These are phyloP conservation scores for Charadrius vociferus DNA, from an alignment of 2,113 vertebrate genomes.

Conservation along the genomic window DNA sequence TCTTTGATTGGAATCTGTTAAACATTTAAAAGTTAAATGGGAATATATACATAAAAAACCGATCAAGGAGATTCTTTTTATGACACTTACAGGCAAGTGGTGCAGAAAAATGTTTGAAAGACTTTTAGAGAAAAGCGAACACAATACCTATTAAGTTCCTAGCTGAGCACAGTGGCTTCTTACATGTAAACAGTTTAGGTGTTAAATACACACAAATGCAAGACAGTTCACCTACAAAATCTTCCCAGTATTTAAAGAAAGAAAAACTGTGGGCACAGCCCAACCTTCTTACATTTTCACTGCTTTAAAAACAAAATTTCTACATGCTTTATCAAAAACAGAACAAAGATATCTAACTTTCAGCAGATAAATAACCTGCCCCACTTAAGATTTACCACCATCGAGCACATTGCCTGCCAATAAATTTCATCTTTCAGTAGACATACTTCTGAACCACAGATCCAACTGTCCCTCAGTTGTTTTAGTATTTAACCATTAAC, in stretches of 20 bases:
- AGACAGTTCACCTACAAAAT: neutral
- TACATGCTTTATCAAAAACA: neutral
- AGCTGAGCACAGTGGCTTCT: neutral
- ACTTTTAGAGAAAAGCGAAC: neutral
- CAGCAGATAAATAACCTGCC: neutral
- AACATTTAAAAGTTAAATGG: neutral
- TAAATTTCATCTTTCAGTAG: neutral
- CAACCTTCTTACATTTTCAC: neutral
- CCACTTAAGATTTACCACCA: neutral
- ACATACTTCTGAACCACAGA: too few relatives aligned
- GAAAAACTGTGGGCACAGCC: neutral
- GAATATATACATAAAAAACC: neutral
- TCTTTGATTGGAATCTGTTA: neutral
- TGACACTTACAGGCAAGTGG: neutral
- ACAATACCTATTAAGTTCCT: neutral
- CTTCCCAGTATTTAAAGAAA: neutral
- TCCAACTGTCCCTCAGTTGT: too few relatives aligned
- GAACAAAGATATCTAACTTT: neutral
- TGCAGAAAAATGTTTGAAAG: neutral
- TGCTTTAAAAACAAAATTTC: neutral
- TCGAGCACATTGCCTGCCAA: neutral
- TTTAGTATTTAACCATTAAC: too few relatives aligned
- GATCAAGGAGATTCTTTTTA: neutral
- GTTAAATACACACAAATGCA: neutral
- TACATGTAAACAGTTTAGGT: neutral